Percentiles rank a stretch among this genome's conserved stretches.
Evolutionary conservation across 2,888 invertebrate genomes (phyloP).

Genomic region (Smittia aterrima): DNA sequence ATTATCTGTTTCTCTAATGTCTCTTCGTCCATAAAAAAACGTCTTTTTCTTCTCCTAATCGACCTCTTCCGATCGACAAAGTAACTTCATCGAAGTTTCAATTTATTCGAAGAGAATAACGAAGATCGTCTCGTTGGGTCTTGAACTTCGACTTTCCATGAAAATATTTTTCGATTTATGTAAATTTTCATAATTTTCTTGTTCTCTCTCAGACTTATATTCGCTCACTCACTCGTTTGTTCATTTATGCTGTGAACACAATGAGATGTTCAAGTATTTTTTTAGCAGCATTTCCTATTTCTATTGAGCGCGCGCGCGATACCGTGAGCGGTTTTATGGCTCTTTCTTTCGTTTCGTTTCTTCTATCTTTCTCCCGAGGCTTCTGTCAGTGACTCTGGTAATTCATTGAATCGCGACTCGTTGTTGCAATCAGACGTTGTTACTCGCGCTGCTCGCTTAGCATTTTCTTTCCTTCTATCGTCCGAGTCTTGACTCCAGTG

Average conservation of each 20-base stretch:
- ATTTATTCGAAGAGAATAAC: background rate
- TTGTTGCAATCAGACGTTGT: conserved; percentile 12
- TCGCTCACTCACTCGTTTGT: background rate
- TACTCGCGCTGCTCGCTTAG: background rate
- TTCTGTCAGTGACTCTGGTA: background rate
- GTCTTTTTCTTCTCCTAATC: background rate
- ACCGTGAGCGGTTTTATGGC: conserved; percentile 8
- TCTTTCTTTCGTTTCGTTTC: background rate
- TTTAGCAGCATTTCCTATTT: background rate
- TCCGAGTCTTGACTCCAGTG: background rate
- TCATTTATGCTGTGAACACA: conserved; percentile 12
- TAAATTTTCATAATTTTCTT: background rate
- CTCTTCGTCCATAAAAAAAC: background rate
- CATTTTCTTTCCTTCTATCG: background rate
- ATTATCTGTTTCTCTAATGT: background rate
- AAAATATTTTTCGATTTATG: background rate
- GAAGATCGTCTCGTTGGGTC: background rate
- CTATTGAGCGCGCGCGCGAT: conserved; percentile 17
- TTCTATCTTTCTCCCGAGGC: background rate
- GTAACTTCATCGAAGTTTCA: background rate
- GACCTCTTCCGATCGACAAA: background rate
- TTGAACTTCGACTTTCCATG: background rate
- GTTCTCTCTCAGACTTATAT: background rate
- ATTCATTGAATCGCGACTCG: conserved; percentile 15
- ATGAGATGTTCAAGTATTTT: background rate